A percentile compares a stretch with the other conserved stretches of the same genome.
phyloP scores from a whole-genome alignment of 2,888 invertebrate genomes.

The Parelbella ahira region DNA sequence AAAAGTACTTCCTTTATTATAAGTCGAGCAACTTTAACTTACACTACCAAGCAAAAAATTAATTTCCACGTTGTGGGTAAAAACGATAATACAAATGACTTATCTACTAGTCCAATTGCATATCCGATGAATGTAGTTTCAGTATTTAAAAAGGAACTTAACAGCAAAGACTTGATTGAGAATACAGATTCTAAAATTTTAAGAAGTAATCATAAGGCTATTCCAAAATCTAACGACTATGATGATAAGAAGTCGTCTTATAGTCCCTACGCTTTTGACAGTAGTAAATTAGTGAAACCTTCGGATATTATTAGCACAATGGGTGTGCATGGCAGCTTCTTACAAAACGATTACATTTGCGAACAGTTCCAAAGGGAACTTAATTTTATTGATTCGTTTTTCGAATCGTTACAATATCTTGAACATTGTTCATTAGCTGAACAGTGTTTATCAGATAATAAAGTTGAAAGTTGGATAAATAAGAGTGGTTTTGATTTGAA shows the following conservation, averaged over 20 bases:
- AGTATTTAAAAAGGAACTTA: slow-evolving; percentile 56
- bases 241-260: slow-evolving; percentile 49
- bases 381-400: slow-evolving; percentile 73
- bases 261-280: slow-evolving; percentile 50
- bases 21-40: slow-evolving; percentile 61
- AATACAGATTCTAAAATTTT: slow-evolving; percentile 18
- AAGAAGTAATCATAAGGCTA: too few relatives aligned
- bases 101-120: slow-evolving; percentile 46
- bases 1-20: slow-evolving; percentile 58
- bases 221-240: slow-evolving; percentile 27
- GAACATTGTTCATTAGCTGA: slow-evolving; percentile 58
- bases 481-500: slow-evolving; percentile 47
- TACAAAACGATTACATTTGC: slow-evolving; percentile 58
- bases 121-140: slow-evolving; percentile 68
- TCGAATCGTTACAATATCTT: slow-evolving; percentile 70
- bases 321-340: slow-evolving; percentile 52
- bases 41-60: slow-evolving; percentile 64
- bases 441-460: slow-evolving; percentile 47
- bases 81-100: slow-evolving; percentile 40
- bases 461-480: slow-evolving; percentile 48
- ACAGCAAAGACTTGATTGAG: slow-evolving; percentile 32
- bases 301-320: slow-evolving; percentile 71
- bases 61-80: slow-evolving; percentile 60
- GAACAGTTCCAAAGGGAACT: slow-evolving; percentile 72
- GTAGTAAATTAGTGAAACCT: slow-evolving; percentile 64